Evolutionary conservation across 2,888 invertebrate genomes (phyloP), one percentile per base, ranked within the genome.

Genomic region (Cryptocheilus praepositus): DNA sequence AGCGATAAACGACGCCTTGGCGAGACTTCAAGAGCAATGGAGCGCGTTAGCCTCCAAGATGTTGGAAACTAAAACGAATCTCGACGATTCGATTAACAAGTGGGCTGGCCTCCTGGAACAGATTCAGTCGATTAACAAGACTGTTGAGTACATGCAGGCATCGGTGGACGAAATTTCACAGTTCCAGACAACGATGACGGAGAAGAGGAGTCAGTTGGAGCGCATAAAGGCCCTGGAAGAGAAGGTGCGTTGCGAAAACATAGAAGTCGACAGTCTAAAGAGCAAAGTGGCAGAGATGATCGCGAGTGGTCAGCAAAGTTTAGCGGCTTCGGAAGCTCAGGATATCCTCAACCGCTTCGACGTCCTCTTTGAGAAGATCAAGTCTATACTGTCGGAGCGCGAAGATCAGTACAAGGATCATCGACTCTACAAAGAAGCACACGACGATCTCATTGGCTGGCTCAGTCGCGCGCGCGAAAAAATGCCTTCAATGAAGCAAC

Each of bases 21-120:
- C 95, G 0, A 92, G 93, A 66, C 90, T 98, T 54, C 98, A 98
- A 90, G 95, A 95, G 83, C 94, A 96, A 81, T 98, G 98, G 97
- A 96, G 97, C 25, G 92, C 93, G 7, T 90, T 97, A 57, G 94
- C 96, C 2, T 92, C 96, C 0, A 94, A 94, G 86, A 96, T 98
- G 93, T 93, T 96, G 54, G 97, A 98, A 88, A 95, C 96, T 0
- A 97, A 98, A 89, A 92, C 95, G 0, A 92, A 94, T 79, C 89
- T 97, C 15, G 97, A 97, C 85, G 96, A 96, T 81, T 95, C 95
- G 0, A 94, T 98, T 16, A 95, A 95, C 25, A 95, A 95, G 89
- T 97, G 97, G 97, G 94, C 96, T 66, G 96, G 95, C 55, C 94
- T 97, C 84, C 89, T 96, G 58, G 96, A 97, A 86, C 96, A 97